These are phyloP conservation scores for Agrochola litura DNA, from an alignment of 2,888 invertebrate genomes.

Conservation along the genomic window DNA sequence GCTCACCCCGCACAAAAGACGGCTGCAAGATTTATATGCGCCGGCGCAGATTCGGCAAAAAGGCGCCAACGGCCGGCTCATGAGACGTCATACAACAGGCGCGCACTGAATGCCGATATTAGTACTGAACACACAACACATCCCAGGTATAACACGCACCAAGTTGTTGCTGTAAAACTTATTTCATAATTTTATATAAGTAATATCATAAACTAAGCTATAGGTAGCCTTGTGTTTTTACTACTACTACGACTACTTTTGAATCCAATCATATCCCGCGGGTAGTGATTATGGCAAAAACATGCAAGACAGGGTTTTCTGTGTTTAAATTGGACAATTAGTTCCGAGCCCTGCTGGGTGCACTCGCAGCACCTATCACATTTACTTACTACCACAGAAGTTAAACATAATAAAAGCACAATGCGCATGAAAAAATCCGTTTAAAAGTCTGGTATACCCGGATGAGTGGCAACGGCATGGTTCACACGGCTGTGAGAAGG, in stretches of 20 bases:
- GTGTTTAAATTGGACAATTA: neutral
- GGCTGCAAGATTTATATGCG: slow-evolving; percentile 70
- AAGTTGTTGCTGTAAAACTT: no score
- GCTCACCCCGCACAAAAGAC: slow-evolving; percentile 26
- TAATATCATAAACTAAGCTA: neutral
- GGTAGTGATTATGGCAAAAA: neutral
- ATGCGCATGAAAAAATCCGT: slow-evolving; percentile 6
- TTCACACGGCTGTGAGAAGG: slow-evolving; percentile 60
- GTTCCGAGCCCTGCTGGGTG: neutral
- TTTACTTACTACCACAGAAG: neutral
- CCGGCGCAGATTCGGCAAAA: slow-evolving; percentile 70
- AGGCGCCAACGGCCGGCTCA: slow-evolving; percentile 69
- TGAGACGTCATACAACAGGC: slow-evolving; percentile 8
- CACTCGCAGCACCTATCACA: neutral
- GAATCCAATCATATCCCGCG: neutral
- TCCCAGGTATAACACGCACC: no score
- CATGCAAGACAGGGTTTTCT: neutral
- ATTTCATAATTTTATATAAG: neutral
- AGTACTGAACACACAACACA: neutral
- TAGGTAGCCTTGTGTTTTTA: neutral
- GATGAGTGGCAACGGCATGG: slow-evolving; percentile 48
- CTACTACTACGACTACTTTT: neutral
- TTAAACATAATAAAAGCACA: slow-evolving; percentile 2
- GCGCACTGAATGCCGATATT: neutral
- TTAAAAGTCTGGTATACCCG: slow-evolving; percentile 22